Base-by-base conservation (phyloP, 2,113 vertebrate species). In the Passer domesticus region DNA sequence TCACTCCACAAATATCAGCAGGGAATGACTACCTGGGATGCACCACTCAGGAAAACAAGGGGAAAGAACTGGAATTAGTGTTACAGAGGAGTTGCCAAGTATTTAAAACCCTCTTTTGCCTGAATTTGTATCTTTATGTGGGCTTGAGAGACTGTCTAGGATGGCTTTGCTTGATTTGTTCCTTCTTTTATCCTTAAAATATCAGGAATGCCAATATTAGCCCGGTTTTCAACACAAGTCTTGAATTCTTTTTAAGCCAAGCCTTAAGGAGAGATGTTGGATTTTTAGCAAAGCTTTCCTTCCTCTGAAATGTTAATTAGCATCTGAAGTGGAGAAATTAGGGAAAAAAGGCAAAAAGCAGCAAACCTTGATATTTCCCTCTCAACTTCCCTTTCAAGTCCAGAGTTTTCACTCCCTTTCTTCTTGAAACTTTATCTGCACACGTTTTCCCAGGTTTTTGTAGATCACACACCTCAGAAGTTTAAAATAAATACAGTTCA, bases 241-340 rank as follows among this genome's bases (percentile, higher is more conserved):
- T 73, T 30, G n/a, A 27, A 30, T 73, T 56, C 64, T 64, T 86
- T 95, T 84, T 63, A 95, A 87, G 77, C 35, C 47, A 35, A 91
- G 58, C 74, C 69, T 89, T 84, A 55, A 91, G 50, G 33, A 93
- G 50, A 69, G 56, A 63, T 59, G 77, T 31, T 78, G 60, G 50
- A 55, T 72, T 96, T 82, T 67, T 8, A 91, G 74, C 69, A 79
- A 75, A 84, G 60, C 25, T 19, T 78, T 35, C n/a, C 52, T 64
- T 78, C 22, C 81, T 94, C 77, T 91, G 81, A 95, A 96, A 92
- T 91, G 78, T 81, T 94, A 89, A 91, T 96, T 84, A 92, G 64
- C 52, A 68, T 39, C 52, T 70, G 33, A 78, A 89, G 47, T 10
- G 24, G 41, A 47, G 80, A 96, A 94, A 84, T 58, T 56, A 87